phyloP scores from a whole-genome alignment of 2,888 invertebrate species.

The Encarsia formosa region DNA sequence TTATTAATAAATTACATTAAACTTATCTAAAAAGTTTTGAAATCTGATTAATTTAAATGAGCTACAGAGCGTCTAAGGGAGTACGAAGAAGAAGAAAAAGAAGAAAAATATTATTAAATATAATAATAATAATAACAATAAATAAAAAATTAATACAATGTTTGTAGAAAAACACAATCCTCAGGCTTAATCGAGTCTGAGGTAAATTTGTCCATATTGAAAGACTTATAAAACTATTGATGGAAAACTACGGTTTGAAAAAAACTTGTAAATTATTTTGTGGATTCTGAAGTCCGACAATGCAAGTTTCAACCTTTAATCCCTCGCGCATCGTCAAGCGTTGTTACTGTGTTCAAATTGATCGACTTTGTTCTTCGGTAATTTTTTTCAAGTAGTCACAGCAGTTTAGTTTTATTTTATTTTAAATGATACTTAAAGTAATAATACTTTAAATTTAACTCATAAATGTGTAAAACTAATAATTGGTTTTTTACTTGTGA shows the following conservation, averaged over 20 bases:
- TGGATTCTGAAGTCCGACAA: too few species aligned
- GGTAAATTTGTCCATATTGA: conserved; percentile 50
- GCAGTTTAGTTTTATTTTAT: conserved; percentile 4
- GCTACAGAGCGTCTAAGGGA: conserved; percentile 21
- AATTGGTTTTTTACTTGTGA: too few species aligned
- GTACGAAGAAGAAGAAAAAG: conserved; percentile 5
- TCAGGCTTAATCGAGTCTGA: conserved; percentile 39
- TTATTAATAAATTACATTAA: conserved; percentile 12
- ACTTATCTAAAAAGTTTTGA: not conserved
- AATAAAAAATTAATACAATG: too few species aligned
- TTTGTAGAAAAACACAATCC: conserved; percentile 30
- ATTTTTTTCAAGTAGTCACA: too few species aligned
- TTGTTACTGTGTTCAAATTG: too few species aligned
- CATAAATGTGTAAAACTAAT: too few species aligned
- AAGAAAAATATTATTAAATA: conserved; percentile 8
- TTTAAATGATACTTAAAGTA: not conserved
- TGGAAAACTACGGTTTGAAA: conserved; percentile 44
- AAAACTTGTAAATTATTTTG: conserved; percentile 46
- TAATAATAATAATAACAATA: not conserved
- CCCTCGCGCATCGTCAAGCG: conserved; percentile 1
- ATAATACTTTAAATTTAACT: too few species aligned
- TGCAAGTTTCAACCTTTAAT: too few species aligned
- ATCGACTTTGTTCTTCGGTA: too few species aligned
- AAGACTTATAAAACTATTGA: conserved; percentile 48
- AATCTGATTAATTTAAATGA: conserved; percentile 1